Conservation (phyloP, 1,140 invertebrate species). For the Zaprionus lachaisei region DNA sequence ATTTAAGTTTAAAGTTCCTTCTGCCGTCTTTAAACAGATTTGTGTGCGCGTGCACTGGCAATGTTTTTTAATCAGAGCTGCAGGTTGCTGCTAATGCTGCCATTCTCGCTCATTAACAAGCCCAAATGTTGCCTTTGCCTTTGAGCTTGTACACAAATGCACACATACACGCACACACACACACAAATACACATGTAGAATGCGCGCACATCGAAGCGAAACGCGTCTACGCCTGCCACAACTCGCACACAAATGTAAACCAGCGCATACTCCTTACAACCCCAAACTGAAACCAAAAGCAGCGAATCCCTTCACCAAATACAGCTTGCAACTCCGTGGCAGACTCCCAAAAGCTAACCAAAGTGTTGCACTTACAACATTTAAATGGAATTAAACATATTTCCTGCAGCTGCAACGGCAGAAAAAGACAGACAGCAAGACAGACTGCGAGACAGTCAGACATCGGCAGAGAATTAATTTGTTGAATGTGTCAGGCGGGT, state of each 20-base stretch:
- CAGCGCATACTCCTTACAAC: slow-evolving; percentile 1
- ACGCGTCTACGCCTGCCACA: slow-evolving; percentile 19
- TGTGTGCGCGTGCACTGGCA: background rate
- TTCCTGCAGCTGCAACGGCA: slow-evolving; percentile 72
- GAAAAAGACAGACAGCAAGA: slow-evolving; percentile 16
- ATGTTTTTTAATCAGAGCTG: slow-evolving; percentile 25
- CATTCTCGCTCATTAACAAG: slow-evolving; percentile 41
- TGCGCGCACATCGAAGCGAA: slow-evolving; percentile 1
- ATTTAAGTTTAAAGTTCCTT: background rate
- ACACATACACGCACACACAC: background rate
- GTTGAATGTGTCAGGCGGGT: slow-evolving; percentile 62
- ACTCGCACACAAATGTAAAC: slow-evolving; percentile 40
- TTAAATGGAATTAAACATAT: slow-evolving; percentile 82
- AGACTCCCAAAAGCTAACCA: slow-evolving; percentile 62
- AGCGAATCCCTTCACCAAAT: background rate
- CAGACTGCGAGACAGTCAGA: slow-evolving; percentile 16
- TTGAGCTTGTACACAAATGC: slow-evolving; percentile 34
- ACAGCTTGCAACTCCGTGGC: slow-evolving; percentile 1
- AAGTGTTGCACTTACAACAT: slow-evolving; percentile 81
- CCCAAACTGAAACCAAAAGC: background rate
- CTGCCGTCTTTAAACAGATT: background rate
- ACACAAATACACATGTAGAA: slow-evolving; percentile 38
- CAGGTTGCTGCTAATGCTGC: slow-evolving; percentile 27
- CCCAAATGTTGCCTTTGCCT: slow-evolving; percentile 30
- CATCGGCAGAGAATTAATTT: slow-evolving; percentile 75